A percentile compares a stretch with the other conserved stretches of the same genome.
These are phyloP conservation scores for Climacteris rufus DNA, from an alignment of 2,113 vertebrate genomes.

Conservation along the genomic window DNA sequence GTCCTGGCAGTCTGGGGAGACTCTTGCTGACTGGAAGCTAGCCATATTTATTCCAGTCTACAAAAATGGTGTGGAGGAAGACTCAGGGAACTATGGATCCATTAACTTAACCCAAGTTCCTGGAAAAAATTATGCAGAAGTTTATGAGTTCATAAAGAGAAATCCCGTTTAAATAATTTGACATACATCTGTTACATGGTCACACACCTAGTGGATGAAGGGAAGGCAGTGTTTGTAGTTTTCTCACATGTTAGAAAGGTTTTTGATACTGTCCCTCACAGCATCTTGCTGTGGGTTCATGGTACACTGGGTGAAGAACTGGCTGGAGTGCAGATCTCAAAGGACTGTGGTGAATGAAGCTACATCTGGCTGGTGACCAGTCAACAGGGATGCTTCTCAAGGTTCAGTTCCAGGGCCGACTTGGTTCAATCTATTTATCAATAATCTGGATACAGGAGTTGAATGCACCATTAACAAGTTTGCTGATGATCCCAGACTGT, in stretches of 20 bases:
- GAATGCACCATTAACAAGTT: background rate
- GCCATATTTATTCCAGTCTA: background rate
- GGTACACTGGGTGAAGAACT: background rate
- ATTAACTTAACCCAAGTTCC: background rate
- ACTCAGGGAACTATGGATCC: background rate
- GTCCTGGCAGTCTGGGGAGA: background rate
- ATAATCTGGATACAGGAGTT: background rate
- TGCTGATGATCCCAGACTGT: background rate
- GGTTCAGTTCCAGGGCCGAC: background rate
- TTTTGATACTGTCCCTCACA: background rate
- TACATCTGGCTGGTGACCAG: background rate
- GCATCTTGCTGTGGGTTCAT: fast-evolving
- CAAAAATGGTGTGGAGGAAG: background rate
- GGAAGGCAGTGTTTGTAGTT: background rate
- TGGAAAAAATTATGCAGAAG: background rate
- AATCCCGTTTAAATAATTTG: background rate
- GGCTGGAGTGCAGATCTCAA: background rate
- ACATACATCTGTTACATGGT: background rate
- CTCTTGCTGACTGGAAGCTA: background rate
- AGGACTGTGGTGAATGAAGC: background rate
- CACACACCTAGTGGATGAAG: fast-evolving
- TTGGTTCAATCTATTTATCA: background rate
- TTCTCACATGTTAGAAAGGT: background rate
- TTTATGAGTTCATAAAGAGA: background rate
- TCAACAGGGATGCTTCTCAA: background rate